A percentile compares a stretch with the other conserved stretches of the same genome.
Conservation (phyloP, 2,797 vertebrate genomes). For the Epinephelus malabaricus region DNA sequence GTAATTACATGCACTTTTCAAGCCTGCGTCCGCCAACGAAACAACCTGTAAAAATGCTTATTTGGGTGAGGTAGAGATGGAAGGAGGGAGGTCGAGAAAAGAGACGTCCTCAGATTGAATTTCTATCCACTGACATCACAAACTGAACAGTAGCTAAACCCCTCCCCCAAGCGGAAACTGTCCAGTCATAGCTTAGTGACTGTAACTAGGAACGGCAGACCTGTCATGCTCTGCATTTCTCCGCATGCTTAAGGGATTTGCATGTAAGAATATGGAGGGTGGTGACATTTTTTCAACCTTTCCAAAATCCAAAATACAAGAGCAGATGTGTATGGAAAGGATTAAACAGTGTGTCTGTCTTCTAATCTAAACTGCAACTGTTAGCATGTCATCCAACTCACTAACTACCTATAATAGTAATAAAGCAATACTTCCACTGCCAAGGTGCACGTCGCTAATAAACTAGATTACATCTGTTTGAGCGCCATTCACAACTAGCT, state of each 20-base stretch:
- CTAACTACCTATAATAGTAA: neutral
- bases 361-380: conserved; percentile 1
- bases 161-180: neutral
- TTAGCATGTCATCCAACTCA: conserved; percentile 15
- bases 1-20: conserved; percentile 33
- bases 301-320: neutral
- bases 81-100: neutral
- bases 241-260: neutral
- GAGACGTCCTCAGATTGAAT: conserved; percentile 9
- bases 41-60: conserved; percentile 11
- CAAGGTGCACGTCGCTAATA: neutral
- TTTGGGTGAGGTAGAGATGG: neutral
- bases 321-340: neutral
- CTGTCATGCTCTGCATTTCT: conserved; percentile 28
- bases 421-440: neutral
- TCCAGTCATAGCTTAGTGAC: conserved; percentile 13
- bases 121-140: conserved; percentile 18
- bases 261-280: neutral
- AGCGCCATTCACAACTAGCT: neutral
- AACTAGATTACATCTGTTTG: neutral
- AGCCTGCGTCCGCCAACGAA: conserved; percentile 6
- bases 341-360: neutral
- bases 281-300: neutral
- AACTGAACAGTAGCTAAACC: conserved; percentile 20
- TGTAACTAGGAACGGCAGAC: neutral